Evolutionary conservation across 1,140 invertebrate genomes (phyloP), one percentile per base, ranked within the genome.

Genomic region (silkworm (Bombyx mori)): DNA sequence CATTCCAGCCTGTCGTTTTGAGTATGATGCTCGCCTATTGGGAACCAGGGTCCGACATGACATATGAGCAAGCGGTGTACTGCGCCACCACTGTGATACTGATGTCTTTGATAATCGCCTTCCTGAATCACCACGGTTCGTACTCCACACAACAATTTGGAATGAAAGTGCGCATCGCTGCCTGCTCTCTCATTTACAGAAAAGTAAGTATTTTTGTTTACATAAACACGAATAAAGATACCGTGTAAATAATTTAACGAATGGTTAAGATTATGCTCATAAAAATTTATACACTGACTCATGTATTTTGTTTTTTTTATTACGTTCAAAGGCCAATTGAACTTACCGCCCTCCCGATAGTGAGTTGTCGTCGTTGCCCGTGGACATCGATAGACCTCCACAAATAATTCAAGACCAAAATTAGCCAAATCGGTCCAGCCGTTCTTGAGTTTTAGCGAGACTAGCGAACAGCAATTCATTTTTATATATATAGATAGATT

Each of bases 181-280:
- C 89, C 42, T 91, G 90, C 60, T 90, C 90, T 0, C 71, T 90
- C 35, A 89, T 91, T 49, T 91, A 91, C 60, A 87, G 90, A 71
- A 91, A 91, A 81, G 89, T 90, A 60, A 66, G 58, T 52, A 44
- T 35, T 7, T 57, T 56, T 8, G 22, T 47, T 6, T 8, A 61
- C 12, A 18, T 56, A 49, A 44, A 47, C 45, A 47, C 45, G 45
- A 2, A 47, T 47, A 10, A 47, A 45, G 44, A 45, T 7, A 45
- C 44, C 7, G 7, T 45, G 7, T 7, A 8, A 45, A 45, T 8
- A 8, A 10, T 48, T 6, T 48, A 48, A 48, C 22, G 9, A 48
- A 48, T 7, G 6, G 9, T 48, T 7, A 6, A 18, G 12, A 18
- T 18, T 35, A 35, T 35, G 26, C 26, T 35, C 26, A 35, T 35